Percentiles rank a stretch among this genome's conserved stretches.
These are phyloP conservation scores for Metalampra italica DNA, from an alignment of 2,888 invertebrate species.

Conservation along the genomic window DNA sequence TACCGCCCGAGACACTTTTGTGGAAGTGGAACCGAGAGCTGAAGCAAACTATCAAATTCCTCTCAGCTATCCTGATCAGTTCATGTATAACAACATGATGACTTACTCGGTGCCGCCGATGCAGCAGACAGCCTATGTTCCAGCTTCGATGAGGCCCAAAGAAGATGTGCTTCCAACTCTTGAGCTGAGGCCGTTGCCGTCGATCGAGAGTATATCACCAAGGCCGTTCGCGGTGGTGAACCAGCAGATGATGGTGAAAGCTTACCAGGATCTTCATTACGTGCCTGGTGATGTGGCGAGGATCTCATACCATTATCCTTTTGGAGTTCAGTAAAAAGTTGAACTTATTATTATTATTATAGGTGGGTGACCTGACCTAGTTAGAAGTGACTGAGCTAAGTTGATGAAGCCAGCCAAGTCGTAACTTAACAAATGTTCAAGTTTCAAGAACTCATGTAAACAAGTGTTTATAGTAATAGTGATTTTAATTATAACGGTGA, in stretches of 20 bases:
- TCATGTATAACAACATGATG: constrained; percentile 68
- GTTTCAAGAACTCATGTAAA: too few relatives aligned
- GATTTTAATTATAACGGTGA: too few relatives aligned
- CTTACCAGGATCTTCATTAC: constrained; percentile 68
- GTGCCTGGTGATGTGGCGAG: constrained; percentile 64
- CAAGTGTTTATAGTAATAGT: too few relatives aligned
- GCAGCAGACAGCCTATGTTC: constrained; percentile 50
- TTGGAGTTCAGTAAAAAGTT: constrained; percentile 56
- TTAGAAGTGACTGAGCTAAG: too few relatives aligned
- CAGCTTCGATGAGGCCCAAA: constrained; percentile 50
- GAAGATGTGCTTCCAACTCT: constrained; percentile 54
- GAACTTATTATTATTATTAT: not conserved
- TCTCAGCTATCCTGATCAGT: constrained; percentile 56
- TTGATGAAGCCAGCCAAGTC: too few relatives aligned
- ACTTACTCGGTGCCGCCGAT: constrained; percentile 59
- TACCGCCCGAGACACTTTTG: constrained; percentile 48
- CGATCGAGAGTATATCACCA: constrained; percentile 71
- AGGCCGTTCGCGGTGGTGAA: constrained; percentile 67
- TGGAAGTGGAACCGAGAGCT: constrained; percentile 58
- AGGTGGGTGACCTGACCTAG: too few relatives aligned
- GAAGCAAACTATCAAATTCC: constrained; percentile 55
- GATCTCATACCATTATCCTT: constrained; percentile 69
- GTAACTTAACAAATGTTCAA: too few relatives aligned
- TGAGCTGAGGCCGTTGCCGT: constrained; percentile 63
- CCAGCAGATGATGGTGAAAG: constrained; percentile 74